Evolutionary conservation across 2,888 invertebrate species (phyloP).

Genomic region (Tuberolachnus salignus): DNA sequence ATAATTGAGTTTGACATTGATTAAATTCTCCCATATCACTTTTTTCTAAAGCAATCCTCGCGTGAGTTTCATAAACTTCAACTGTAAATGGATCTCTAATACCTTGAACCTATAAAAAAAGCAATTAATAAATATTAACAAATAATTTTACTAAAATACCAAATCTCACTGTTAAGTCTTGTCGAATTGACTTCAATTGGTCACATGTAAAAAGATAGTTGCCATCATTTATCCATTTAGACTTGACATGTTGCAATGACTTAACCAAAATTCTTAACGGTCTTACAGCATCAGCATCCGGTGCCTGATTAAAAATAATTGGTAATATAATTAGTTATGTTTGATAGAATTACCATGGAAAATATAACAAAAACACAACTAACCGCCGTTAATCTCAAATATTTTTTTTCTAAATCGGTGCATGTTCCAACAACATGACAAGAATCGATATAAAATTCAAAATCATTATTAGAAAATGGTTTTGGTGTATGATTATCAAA

Average conservation of each 20-base stretch:
- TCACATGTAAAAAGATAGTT: conserved; percentile 98
- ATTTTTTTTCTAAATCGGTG: conserved; percentile 92
- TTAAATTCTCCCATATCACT: conserved; percentile 99
- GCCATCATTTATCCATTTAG: conserved; percentile 85
- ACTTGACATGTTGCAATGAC: conserved; percentile 88
- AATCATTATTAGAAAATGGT: conserved; percentile 41
- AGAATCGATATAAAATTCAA: conserved; percentile 55
- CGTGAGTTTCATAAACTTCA: conserved; percentile 99
- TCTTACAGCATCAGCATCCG: conserved; percentile 87
- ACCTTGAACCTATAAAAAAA: conserved; percentile 82
- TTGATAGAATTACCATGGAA: conserved; percentile 6
- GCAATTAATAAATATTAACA: conserved; percentile 20
- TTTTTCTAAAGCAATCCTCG: conserved; percentile 94
- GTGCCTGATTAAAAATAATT: conserved; percentile 71
- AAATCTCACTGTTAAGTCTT: conserved; percentile 88
- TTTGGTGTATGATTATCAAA: conserved; percentile 35
- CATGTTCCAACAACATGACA: conserved; percentile 91
- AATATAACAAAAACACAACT: conserved; percentile 58
- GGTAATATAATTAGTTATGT: background rate
- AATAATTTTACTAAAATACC: conserved; percentile 34
- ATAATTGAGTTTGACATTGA: conserved; percentile 98
- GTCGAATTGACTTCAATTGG: conserved; percentile 97
- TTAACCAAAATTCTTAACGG: conserved; percentile 84
- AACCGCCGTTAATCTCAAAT: conserved; percentile 85
- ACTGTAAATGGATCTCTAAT: conserved; percentile 93